Evolutionary conservation across 2,797 vertebrate species (phyloP), one percentile per base, ranked within the genome.

Genomic region (Myotis myotis): DNA sequence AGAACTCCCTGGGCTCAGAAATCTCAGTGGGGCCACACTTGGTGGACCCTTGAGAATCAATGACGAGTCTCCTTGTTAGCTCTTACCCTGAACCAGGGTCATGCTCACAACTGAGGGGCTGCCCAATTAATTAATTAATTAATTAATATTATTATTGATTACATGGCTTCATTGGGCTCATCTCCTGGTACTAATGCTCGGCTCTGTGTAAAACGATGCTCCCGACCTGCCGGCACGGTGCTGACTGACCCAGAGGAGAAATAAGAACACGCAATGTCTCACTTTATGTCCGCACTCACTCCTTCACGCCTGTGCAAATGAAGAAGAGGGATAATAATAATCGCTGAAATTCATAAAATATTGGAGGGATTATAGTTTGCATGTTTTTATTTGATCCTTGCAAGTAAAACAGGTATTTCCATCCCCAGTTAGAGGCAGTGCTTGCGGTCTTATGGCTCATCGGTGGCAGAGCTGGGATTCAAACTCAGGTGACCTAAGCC

Each of bases 121-220:
- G 22, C 6, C 16, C 19, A 57, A 55, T 94, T 76, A 71, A 84
- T 91, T 91, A 17, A 64, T 64, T 47, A 49, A 57, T 57, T 57
- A n/a, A 76, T 36, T 23, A 36, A 36, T 87, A 90, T 85, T 28
- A 92, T 81, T 78, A 91, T 57, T 60, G 92, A 87, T 28, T 30
- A 70, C 88, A 28, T 82, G 33, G 13, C 25, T 83, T 85, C 79
- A 10, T 3, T 38, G n/a, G 70, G 75, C 64, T 75, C 0, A 4
- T 38, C 64, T 92, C 22, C 85, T 30, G 38, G 22, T 13, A 36
- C 66, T 60, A 71, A 33, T 41, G 38, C 47, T 47, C 15, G 57
- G 64, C 38, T 20, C 41, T 44, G 38, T 41, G 28, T 57, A 74
- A 88, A 81, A 76, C 8, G 44, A 33, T 2, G 30, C 33, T 51